A percentile compares a stretch with the other conserved stretches of the same genome.
Conservation (phyloP, 2,113 vertebrate genomes). For the Callionymus lyra region DNA sequence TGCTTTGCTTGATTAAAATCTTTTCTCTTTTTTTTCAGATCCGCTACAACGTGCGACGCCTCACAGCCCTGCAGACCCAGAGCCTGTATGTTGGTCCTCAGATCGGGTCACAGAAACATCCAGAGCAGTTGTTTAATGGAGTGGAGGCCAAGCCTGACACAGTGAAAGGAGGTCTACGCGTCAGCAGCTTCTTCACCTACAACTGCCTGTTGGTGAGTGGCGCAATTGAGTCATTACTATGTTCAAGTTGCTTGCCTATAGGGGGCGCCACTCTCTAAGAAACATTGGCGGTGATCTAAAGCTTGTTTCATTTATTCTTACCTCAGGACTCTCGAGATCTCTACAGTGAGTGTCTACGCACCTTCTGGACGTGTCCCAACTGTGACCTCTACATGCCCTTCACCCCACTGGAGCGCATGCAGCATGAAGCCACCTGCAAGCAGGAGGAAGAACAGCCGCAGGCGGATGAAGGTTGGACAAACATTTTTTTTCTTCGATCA, state of each 20-base stretch:
- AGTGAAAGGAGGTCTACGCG: constrained; percentile 76
- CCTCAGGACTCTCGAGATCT: constrained; percentile 73
- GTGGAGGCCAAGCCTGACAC: constrained; percentile 61
- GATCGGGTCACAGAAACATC: constrained; percentile 11
- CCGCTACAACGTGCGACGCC: constrained; percentile 68
- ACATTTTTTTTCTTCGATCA: no score
- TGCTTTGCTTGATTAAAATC: neutral
- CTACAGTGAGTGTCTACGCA: constrained; percentile 82
- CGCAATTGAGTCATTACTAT: neutral
- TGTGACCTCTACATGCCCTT: constrained; percentile 81
- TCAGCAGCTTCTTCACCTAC: constrained; percentile 79
- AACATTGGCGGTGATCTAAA: no score
- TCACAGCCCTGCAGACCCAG: constrained; percentile 73
- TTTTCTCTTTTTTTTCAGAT: constrained; percentile 52
- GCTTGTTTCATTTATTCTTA: no score
- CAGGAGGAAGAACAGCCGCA: constrained; percentile 50
- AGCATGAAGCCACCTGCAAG: constrained; percentile 73
- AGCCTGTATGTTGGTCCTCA: constrained; percentile 82
- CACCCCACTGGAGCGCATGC: constrained; percentile 80
- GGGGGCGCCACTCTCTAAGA: neutral
- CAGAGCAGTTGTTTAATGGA: constrained; percentile 65
- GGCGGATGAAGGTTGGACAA: constrained; percentile 31
- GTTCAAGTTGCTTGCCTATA: neutral
- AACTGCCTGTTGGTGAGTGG: constrained; percentile 81
- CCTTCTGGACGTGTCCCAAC: constrained; percentile 84